Evolutionary conservation across 2,797 vertebrate genomes (phyloP).

Genomic region (Mareca penelope): DNA sequence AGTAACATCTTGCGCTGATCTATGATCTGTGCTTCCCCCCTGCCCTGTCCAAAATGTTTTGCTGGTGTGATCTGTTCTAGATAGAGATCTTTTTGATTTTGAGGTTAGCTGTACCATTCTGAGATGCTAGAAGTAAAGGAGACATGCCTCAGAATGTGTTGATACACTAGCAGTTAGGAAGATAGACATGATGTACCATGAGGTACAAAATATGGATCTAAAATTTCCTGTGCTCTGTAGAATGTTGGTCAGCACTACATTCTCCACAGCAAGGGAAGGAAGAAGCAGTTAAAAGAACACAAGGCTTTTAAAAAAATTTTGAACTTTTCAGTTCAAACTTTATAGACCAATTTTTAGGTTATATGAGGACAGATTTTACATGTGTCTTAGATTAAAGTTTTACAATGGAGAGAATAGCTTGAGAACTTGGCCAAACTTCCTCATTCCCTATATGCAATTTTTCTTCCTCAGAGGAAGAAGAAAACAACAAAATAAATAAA

Average conservation of each 20-base stretch:
- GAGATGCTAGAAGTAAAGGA: neutral
- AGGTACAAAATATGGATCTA: neutral
- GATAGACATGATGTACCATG: neutral
- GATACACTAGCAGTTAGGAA: neutral
- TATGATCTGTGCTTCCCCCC: neutral
- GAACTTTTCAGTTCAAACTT: neutral
- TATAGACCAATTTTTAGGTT: neutral
- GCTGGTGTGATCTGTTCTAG: neutral
- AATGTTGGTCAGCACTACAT: neutral
- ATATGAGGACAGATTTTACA: neutral
- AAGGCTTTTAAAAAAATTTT: neutral
- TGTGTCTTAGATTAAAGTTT: neutral
- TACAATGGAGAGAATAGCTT: neutral
- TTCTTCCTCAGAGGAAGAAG: neutral
- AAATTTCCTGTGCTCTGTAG: accelerated
- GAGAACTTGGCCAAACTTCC: neutral
- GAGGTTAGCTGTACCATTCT: neutral
- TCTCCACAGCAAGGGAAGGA: neutral
- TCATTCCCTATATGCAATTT: neutral
- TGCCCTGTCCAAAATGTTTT: neutral
- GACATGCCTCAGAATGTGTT: neutral
- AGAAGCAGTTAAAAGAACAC: neutral
- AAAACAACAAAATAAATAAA: neutral
- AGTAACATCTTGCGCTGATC: neutral
- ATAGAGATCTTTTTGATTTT: neutral